Evolutionary conservation across 2,113 vertebrate species (phyloP), one percentile per base, ranked within the genome.

Genomic region (Brachionichthys hirsutus): DNA sequence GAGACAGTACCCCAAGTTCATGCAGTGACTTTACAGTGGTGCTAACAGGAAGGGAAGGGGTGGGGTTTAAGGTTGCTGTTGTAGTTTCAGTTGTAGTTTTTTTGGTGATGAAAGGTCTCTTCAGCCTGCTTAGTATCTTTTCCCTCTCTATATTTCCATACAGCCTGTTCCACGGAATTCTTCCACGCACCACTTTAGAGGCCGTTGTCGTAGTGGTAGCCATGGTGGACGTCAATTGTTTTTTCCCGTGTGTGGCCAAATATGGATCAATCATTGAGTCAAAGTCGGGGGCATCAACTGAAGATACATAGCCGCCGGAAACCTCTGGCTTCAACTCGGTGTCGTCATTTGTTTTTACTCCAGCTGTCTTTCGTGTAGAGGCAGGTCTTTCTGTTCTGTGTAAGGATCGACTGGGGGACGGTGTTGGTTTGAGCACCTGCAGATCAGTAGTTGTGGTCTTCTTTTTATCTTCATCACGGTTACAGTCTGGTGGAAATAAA

Each of bases 131-230:
- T 1, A 82, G 54, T 20, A 75, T 68, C 17, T 24, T 71, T 54
- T 87, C 87, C 20, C 61, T 89, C 50, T 87, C 87, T 54, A 45
- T 65, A 6, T 75, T 77, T 59, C 72, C 82, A 79, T 91, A 92
- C 17, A 82, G 54, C 41, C 46, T 82, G n/a, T 89, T 75, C 93
- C 90, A 89, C 16, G 86, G 83, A 49, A 83, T 83, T 80, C 86
- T 87, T 35, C 83, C 88, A 62, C 50, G 76, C 62, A 89, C 80
- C 60, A 83, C 67, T 68, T 87, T 87, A 14, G 88, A 85, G 47
- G 74, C 56, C 17, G 16, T 62, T 42, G 77, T 75, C 22, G 78
- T 64, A n/a, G 77, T 76, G 1, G 53, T 8, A 0, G 71, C 40
- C 2, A 68, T 73, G 12, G 70, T 70, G 2, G 62, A 56, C 41